phyloP scores from a whole-genome alignment of 2,113 vertebrate genomes.

The Notarius quadriscutis region DNA sequence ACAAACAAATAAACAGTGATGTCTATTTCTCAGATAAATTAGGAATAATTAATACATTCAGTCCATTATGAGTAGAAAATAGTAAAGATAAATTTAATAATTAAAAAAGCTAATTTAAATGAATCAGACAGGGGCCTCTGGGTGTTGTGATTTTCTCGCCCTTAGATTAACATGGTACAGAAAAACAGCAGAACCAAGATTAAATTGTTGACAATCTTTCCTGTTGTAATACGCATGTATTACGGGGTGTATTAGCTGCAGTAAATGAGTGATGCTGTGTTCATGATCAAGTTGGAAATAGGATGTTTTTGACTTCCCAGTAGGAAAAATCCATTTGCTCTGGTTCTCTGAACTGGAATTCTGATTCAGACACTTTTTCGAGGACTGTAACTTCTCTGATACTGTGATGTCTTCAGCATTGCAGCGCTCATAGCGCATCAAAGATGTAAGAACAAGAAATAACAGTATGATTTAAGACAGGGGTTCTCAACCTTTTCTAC shows the following conservation, averaged over 20 bases:
- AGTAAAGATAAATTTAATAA: not conserved
- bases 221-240: not conserved
- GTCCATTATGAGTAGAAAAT: not conserved
- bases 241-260: not conserved
- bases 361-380: not conserved
- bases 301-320: not conserved
- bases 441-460: not conserved
- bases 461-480: too few relatives aligned
- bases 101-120: not conserved
- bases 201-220: not conserved
- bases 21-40: not conserved
- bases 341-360: not conserved
- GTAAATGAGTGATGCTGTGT: not conserved
- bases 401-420: not conserved
- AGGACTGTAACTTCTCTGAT: not conserved
- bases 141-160: not conserved
- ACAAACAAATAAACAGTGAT: not conserved
- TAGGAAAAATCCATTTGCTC: not conserved
- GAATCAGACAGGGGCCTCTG: not conserved
- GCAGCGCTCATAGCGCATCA: not conserved
- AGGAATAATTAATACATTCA: not conserved
- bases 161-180: not conserved
- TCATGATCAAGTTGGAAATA: not conserved
- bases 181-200: not conserved
- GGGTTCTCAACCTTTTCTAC: too few relatives aligned